Conservation (phyloP, 2,797 vertebrate genomes). For the Hirundo rustica region DNA sequence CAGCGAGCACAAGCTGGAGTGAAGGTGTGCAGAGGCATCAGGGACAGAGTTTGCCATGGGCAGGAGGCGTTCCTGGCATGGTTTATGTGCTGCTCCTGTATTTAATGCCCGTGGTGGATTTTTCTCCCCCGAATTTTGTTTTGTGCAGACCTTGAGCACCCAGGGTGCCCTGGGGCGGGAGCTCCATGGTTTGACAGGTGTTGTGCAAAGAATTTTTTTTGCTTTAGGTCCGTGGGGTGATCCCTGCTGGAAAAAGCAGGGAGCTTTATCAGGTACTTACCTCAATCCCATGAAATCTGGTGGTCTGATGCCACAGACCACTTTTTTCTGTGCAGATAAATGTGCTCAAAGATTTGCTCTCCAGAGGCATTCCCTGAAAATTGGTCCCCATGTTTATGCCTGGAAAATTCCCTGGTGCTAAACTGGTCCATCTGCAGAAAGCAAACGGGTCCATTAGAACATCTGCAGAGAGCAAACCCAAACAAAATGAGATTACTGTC, state of each 20-base stretch:
- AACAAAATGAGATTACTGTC: not conserved
- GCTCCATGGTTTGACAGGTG: not conserved
- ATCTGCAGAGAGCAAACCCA: slow-evolving; percentile 17
- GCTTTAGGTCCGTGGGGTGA: not conserved
- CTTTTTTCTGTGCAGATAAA: not conserved
- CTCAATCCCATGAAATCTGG: not conserved
- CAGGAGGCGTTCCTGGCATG: not conserved
- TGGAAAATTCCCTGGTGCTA: not conserved
- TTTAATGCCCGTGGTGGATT: not conserved
- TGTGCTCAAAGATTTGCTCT: not conserved
- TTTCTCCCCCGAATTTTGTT: not conserved
- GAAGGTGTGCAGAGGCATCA: not conserved
- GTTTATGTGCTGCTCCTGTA: not conserved
- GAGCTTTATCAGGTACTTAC: not conserved
- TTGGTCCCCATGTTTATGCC: not conserved
- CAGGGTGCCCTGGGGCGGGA: not conserved
- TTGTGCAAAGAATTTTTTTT: not conserved
- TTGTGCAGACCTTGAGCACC: not conserved
- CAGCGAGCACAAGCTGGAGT: not conserved
- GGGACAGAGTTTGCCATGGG: not conserved
- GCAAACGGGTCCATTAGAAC: not conserved
- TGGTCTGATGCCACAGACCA: not conserved
- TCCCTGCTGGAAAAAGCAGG: not conserved
- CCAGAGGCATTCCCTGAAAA: not conserved
- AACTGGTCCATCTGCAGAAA: not conserved